Conservation (phyloP, 1,140 invertebrate genomes). For the Ylistrum balloti region DNA sequence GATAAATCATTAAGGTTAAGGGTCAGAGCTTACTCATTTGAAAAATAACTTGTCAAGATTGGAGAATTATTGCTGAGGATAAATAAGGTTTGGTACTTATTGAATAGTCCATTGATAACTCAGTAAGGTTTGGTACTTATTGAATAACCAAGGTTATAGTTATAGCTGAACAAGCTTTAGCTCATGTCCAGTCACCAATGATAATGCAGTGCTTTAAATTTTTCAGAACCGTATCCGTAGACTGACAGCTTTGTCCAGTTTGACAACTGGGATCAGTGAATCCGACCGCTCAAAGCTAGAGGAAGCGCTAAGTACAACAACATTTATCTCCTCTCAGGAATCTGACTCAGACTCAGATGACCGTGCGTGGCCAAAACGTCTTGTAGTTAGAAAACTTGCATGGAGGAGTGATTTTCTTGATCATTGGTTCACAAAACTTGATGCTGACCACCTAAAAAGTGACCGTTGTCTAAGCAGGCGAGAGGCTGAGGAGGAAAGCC, state of each 20-base stretch:
- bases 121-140: too few relatives aligned
- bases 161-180: too few relatives aligned
- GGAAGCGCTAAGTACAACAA: not conserved
- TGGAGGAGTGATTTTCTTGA: constrained; percentile 17
- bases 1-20: too few relatives aligned
- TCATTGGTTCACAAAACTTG: constrained; percentile 6
- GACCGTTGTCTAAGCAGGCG: not conserved
- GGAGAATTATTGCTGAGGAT: too few relatives aligned
- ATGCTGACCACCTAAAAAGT: not conserved
- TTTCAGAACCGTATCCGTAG: constrained; percentile 1
- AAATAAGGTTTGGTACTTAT: too few relatives aligned
- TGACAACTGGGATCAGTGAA: not conserved
- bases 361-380: not conserved
- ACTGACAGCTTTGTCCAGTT: not conserved
- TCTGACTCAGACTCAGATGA: not conserved
- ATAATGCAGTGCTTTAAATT: not conserved
- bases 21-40: too few relatives aligned
- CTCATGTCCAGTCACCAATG: too few relatives aligned
- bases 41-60: too few relatives aligned
- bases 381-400: not conserved
- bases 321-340: constrained; percentile 22
- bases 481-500: not conserved
- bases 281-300: not conserved
- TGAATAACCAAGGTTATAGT: too few relatives aligned
- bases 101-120: too few relatives aligned